phyloP scores from a whole-genome alignment of 2,888 invertebrate genomes.

The Rhamphomyia laevipes region DNA sequence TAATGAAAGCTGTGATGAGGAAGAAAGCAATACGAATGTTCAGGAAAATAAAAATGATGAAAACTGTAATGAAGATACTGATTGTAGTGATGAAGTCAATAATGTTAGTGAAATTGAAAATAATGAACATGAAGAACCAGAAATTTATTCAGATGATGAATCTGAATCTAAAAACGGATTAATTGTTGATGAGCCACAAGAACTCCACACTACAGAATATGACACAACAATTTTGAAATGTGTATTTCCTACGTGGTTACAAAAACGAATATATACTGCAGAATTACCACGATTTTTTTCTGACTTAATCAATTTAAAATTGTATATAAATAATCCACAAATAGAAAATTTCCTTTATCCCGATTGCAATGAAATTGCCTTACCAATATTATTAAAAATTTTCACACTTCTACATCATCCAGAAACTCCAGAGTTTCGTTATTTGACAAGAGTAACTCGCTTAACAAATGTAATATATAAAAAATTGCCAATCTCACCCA shows the following conservation, averaged over 20 bases:
- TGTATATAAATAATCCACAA: constrained; percentile 56
- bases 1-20: constrained; percentile 1
- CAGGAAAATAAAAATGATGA: constrained; percentile 2
- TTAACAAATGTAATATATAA: constrained; percentile 30
- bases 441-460: constrained; percentile 28
- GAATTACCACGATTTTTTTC: constrained; percentile 53
- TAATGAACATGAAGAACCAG: constrained; percentile 12
- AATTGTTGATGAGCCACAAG: not conserved
- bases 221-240: not conserved
- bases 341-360: constrained; percentile 54
- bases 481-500: constrained; percentile 19
- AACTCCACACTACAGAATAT: too few relatives aligned
- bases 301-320: constrained; percentile 51
- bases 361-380: constrained; percentile 46
- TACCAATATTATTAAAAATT: constrained; percentile 50
- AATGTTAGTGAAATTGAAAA: constrained; percentile 11
- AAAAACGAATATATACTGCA: constrained; percentile 47
- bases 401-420: constrained; percentile 37
- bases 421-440: constrained; percentile 23
- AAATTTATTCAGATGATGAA: constrained; percentile 9
- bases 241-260: constrained; percentile 50
- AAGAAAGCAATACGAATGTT: constrained; percentile 4
- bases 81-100: constrained; percentile 3
- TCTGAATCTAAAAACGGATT: constrained; percentile 9
- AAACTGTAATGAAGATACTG: not conserved